Conservation (phyloP, 1,140 invertebrate species). For the Stegodyphus dumicola region DNA sequence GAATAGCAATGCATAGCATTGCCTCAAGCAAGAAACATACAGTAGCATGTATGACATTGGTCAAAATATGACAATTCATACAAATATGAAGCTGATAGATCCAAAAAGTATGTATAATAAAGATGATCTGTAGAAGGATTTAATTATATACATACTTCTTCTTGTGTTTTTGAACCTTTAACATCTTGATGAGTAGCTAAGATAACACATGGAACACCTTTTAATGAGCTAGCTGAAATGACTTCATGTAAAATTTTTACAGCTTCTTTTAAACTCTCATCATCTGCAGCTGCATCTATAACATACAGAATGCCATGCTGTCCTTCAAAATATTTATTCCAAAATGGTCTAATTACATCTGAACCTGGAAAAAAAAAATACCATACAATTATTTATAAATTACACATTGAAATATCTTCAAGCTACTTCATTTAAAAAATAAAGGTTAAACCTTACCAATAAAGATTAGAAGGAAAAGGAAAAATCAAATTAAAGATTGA, state of each 20-base stretch:
- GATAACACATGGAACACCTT: conserved; percentile 63
- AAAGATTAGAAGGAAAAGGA: no score
- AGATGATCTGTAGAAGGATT: no score
- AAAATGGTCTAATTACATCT: conserved; percentile 62
- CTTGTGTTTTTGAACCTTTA: conserved; percentile 17
- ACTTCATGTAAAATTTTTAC: conserved; percentile 58
- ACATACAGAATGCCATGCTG: conserved; percentile 64
- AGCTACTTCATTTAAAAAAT: no score
- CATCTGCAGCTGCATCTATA: conserved; percentile 57
- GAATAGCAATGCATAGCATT: no score
- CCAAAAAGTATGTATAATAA: no score
- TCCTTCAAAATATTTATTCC: conserved; percentile 63
- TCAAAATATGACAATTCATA: no score
- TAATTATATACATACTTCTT: conserved; percentile 41
- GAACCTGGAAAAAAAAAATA: conserved; percentile 27
- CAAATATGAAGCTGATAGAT: no score
- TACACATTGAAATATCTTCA: not conserved
- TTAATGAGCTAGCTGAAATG: conserved; percentile 50
- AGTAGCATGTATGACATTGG: no score
- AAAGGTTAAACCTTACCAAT: no score
- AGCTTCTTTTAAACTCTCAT: conserved; percentile 54
- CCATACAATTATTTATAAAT: not conserved
- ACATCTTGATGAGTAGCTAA: conserved; percentile 61
- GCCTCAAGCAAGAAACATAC: no score
- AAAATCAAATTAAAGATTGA: no score